Evolutionary conservation across 2,113 vertebrate species (phyloP).

Genomic region (Strix uralensis): DNA sequence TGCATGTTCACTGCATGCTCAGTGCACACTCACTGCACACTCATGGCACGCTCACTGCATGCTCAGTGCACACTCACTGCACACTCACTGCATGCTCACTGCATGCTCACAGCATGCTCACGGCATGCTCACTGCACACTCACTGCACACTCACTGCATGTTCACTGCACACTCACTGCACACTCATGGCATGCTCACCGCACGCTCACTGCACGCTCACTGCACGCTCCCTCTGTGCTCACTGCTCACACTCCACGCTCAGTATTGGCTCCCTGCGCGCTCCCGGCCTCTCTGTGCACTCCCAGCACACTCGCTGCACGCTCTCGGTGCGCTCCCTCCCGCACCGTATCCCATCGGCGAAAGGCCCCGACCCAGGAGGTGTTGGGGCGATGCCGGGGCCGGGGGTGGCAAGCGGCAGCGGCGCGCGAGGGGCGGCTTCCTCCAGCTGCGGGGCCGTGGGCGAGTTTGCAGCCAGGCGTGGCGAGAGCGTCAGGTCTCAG

Average conservation of each 20-base stretch:
- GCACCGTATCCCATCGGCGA: fast-evolving
- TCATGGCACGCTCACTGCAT: not conserved
- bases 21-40: not conserved
- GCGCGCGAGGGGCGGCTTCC: not conserved
- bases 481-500: fast-evolving
- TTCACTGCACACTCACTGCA: too few relatives aligned
- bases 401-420: not conserved
- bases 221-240: not conserved
- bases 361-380: not conserved
- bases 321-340: fast-evolving
- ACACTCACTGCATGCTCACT: not conserved
- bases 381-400: fast-evolving
- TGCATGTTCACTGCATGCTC: too few relatives aligned
- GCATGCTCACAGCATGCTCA: not conserved
- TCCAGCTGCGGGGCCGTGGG: not conserved
- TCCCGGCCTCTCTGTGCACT: not conserved
- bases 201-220: not conserved
- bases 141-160: not conserved
- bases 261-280: not conserved
- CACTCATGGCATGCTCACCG: too few relatives aligned
- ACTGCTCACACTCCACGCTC: not conserved
- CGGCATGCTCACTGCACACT: not conserved
- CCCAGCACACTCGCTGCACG: not conserved
- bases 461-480: not conserved
- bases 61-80: too few relatives aligned